These are phyloP conservation scores for Acridotheres tristis DNA, from an alignment of 2,797 vertebrate species.

Conservation along the genomic window DNA sequence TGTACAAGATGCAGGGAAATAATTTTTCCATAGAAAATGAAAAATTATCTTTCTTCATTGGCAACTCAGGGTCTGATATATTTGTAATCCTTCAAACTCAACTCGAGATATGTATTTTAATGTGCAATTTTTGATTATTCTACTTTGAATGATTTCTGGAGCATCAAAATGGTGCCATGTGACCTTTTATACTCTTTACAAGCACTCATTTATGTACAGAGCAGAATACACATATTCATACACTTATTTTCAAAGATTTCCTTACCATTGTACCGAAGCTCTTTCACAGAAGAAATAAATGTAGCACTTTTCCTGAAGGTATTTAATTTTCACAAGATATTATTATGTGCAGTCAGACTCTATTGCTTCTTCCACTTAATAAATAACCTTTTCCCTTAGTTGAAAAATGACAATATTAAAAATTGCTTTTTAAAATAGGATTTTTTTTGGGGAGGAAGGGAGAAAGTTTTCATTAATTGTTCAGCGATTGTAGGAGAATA, in stretches of 20 bases:
- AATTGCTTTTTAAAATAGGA: neutral
- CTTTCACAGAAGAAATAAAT: neutral
- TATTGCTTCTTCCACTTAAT: neutral
- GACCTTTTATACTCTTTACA: neutral
- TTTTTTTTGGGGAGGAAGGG: accelerated
- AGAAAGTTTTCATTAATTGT: neutral
- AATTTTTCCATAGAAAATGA: neutral
- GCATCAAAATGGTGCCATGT: neutral
- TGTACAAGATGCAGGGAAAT: neutral
- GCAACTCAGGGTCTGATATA: neutral
- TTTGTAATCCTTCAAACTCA: neutral
- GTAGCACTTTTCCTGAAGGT: neutral
- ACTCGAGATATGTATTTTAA: neutral
- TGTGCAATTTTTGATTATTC: neutral
- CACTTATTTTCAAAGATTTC: neutral
- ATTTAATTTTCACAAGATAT: neutral
- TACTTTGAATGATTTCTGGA: neutral
- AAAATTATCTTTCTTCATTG: neutral
- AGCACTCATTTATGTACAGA: neutral
- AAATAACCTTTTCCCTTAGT: neutral
- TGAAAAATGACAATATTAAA: neutral
- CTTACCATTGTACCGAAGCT: neutral
- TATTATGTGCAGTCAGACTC: neutral
- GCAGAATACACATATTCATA: neutral
- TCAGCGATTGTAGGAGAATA: neutral